A percentile compares a stretch with the other conserved stretches of the same genome.
Evolutionary conservation across 2,797 vertebrate species (phyloP).

Genomic region (Tachyglossus aculeatus): DNA sequence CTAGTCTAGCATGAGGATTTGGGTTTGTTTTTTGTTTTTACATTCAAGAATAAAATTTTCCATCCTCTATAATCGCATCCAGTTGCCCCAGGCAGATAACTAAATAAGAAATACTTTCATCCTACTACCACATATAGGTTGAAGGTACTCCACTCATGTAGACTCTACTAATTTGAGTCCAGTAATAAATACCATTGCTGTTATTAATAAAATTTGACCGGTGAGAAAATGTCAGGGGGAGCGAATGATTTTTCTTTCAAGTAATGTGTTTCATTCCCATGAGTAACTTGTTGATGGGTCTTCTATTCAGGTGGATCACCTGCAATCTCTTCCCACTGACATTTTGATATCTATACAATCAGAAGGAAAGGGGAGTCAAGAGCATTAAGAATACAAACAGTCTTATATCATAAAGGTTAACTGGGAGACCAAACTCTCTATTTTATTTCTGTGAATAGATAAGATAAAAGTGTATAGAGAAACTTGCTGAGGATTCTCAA

Average conservation of each 20-base stretch:
- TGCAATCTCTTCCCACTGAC: conserved; percentile 15
- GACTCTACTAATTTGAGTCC: no score
- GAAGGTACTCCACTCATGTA: no score
- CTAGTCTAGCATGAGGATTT: no score
- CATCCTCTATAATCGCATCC: no score
- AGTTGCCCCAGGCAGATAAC: no score
- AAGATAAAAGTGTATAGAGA: conserved; percentile 35
- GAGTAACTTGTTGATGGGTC: background rate
- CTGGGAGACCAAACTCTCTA: conserved; percentile 18
- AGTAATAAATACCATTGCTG: no score
- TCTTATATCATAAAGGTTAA: conserved; percentile 13
- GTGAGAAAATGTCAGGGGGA: no score
- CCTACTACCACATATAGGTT: no score
- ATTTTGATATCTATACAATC: conserved; percentile 20
- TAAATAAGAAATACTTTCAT: no score
- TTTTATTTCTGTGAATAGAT: background rate
- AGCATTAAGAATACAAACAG: conserved; percentile 22
- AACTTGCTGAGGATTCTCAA: conserved; percentile 29
- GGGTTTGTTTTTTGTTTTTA: no score
- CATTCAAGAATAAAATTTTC: no score
- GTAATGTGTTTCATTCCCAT: conserved; percentile 24
- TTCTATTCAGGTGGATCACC: background rate
- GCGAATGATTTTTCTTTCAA: background rate
- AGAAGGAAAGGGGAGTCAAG: conserved; percentile 32
- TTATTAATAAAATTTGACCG: no score